Conservation (phyloP, 1,140 invertebrate species). For the Drosophila watanabei region DNA sequence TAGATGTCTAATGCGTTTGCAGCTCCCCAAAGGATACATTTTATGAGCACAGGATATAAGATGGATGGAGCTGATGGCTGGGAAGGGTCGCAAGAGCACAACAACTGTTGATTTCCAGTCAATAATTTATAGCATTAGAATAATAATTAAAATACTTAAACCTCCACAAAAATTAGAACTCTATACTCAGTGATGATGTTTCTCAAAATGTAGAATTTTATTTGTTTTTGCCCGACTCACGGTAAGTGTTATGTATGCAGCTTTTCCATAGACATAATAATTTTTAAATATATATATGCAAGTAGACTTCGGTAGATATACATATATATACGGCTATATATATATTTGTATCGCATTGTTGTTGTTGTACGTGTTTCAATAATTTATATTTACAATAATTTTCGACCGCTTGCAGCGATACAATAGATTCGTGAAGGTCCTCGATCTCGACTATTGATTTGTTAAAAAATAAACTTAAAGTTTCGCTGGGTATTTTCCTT, state of each 20-base stretch:
- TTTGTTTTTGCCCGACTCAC: constrained; percentile 68
- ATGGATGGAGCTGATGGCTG: constrained; percentile 1
- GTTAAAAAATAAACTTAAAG: constrained; percentile 25
- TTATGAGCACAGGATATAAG: constrained; percentile 19
- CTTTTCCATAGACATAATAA: constrained; percentile 73
- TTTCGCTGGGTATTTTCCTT: constrained; percentile 38
- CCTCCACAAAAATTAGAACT: neutral
- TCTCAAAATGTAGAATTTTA: constrained; percentile 82
- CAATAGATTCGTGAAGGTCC: constrained; percentile 15
- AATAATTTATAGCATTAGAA: neutral
- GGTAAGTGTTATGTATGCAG: constrained; percentile 60
- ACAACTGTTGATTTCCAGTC: neutral
- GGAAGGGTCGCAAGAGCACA: neutral
- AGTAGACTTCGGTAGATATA: constrained; percentile 41
- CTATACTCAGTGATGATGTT: constrained; percentile 31
- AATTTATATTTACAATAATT: constrained; percentile 55
- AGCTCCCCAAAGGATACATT: constrained; percentile 45
- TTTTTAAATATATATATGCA: constrained; percentile 63
- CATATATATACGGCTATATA: constrained; percentile 31
- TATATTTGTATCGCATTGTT: constrained; percentile 46
- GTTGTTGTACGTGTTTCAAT: constrained; percentile 46
- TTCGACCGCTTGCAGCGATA: constrained; percentile 18
- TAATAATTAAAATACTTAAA: neutral
- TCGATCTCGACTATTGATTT: constrained; percentile 6
- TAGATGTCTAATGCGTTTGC: constrained; percentile 41